Evolutionary conservation across 1,140 invertebrate species (phyloP).

Genomic region (Drosophila chauvacae): DNA sequence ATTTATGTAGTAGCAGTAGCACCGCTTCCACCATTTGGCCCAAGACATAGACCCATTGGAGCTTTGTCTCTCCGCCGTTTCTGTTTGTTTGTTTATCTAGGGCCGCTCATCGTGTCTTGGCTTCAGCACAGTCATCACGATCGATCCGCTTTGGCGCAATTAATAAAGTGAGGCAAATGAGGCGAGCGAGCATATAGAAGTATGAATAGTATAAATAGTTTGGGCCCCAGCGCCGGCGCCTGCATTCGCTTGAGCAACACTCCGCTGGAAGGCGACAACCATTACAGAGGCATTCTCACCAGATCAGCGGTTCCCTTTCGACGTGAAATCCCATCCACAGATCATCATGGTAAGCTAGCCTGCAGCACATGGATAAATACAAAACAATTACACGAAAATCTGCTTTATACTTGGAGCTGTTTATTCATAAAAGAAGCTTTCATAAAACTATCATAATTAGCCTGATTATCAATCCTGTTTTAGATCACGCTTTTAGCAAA

Average conservation of each 20-base stretch:
- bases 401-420: background rate
- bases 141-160: slow-evolving; percentile 56
- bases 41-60: slow-evolving; percentile 30
- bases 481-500: background rate
- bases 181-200: slow-evolving; percentile 71
- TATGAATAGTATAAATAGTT: slow-evolving; percentile 83
- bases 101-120: slow-evolving; percentile 58
- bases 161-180: slow-evolving; percentile 73
- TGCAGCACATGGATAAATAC: slow-evolving; percentile 1
- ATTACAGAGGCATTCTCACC: slow-evolving; percentile 43
- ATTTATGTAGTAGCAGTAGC: slow-evolving; percentile 50
- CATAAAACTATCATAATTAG: slow-evolving; percentile 2
- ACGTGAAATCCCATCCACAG: background rate
- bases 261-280: slow-evolving; percentile 56
- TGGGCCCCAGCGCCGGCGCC: slow-evolving; percentile 51
- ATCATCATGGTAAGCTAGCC: slow-evolving; percentile 37
- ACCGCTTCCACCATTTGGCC: slow-evolving; percentile 35
- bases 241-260: slow-evolving; percentile 70
- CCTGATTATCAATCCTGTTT: slow-evolving; percentile 1
- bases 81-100: slow-evolving; percentile 69
- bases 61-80: slow-evolving; percentile 12
- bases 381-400: background rate
- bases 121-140: slow-evolving; percentile 53
- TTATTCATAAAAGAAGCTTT: background rate
- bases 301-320: slow-evolving; percentile 27